Evolutionary conservation across 2,888 invertebrate genomes (phyloP), one percentile per base, ranked within the genome.

Genomic region (Notodonta dromedarius): DNA sequence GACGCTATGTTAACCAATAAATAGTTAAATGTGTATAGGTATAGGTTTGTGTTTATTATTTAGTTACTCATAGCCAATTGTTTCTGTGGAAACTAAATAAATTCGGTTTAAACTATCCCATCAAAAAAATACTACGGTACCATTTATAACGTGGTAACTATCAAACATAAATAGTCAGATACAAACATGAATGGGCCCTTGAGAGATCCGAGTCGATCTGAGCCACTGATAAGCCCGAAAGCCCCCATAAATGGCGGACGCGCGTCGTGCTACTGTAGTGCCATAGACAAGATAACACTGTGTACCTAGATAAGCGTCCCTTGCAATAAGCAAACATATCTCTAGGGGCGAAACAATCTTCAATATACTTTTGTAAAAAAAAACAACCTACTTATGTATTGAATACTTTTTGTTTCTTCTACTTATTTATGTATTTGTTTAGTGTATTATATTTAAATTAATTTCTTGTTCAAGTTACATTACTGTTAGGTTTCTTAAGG

Each of bases 281-380:
- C 72, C 72, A 75, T 75, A 70, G 71, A 75, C 74, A 74, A 75
- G 82, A 82, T 82, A 80, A 80, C 68, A 66, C 59, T 70, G 72
- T 73, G 66, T 75, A 69, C 68, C 64, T 60, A 71, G 79, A 82
- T 80, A 82, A 77, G 70, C 53, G 65, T 64, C 72, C 71, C 67
- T 65, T 61, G 65, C 63, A 73, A 69, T 71, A 70, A 62, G 73
- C 70, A 74, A 69, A 77, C 57, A 57, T 56, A 51, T 48, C 60
- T 46, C 58, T 62, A 63, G 56, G 50, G 56, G 13, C 54, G 46
- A 46, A 0, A 42, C 42, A 42, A 42, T 8, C 42, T 5, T n/a
- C 5, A 46, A 46, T n/a, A 11, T 5, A n/a, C 46, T 13, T 13
- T 4, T 46, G 13, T 46, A 46, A 42, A 42, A 42, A n/a, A 42